These are phyloP conservation scores for Psilanteris sp. DNA, from an alignment of 1,140 invertebrate species.

Conservation along the genomic window DNA sequence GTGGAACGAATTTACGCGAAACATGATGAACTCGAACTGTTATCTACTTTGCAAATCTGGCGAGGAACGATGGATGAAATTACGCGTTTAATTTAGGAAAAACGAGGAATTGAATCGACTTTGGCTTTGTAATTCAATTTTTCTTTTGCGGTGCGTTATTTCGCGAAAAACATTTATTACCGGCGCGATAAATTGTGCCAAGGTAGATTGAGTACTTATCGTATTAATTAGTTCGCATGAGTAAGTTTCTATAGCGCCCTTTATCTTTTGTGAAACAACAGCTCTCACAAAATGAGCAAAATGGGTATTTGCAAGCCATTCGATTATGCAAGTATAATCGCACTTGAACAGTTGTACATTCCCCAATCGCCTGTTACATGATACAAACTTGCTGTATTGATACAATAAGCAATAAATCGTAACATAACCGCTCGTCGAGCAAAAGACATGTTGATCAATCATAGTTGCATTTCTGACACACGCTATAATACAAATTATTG, in stretches of 20 bases:
- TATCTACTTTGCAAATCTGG: too few species aligned
- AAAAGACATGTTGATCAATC: constrained; percentile 45
- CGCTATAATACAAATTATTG: constrained; percentile 16
- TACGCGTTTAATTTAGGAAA: too few species aligned
- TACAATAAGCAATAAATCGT: constrained; percentile 53
- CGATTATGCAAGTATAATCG: constrained; percentile 42
- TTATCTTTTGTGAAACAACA: constrained; percentile 10
- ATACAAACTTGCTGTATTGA: constrained; percentile 52
- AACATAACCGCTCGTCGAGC: constrained; percentile 23
- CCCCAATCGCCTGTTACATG: constrained; percentile 33
- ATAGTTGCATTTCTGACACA: constrained; percentile 13
- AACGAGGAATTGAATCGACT: too few species aligned
- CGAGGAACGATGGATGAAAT: too few species aligned
- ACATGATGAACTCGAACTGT: too few species aligned
- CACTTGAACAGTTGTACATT: constrained; percentile 43
- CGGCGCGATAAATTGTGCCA: not conserved
- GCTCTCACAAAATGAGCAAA: constrained; percentile 30
- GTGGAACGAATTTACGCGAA: too few species aligned
- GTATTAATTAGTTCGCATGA: constrained; percentile 14
- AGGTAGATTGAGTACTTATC: constrained; percentile 3
- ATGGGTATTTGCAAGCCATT: constrained; percentile 22
- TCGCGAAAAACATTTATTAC: too few species aligned
- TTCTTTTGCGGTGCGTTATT: too few species aligned
- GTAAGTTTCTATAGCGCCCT: constrained; percentile 8
- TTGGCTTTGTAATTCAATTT: too few species aligned